These are phyloP conservation scores for Drosophila hydei DNA, from an alignment of 1,140 invertebrate species.

Conservation along the genomic window DNA sequence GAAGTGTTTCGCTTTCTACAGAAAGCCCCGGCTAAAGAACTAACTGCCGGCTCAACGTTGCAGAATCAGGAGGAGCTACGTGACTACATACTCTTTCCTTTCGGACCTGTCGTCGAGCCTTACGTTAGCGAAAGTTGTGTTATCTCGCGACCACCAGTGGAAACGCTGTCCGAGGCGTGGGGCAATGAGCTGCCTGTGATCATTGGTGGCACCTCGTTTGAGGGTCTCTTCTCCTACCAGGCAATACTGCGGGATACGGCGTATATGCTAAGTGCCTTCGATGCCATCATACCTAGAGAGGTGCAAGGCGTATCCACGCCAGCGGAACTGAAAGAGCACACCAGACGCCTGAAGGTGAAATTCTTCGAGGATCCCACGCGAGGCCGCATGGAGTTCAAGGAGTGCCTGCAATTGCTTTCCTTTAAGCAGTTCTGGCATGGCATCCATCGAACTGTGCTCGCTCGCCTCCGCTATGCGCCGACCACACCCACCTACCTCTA, in stretches of 20 bases:
- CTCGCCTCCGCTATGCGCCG: constrained; percentile 62
- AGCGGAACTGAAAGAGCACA: constrained; percentile 47
- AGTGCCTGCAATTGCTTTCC: constrained; percentile 63
- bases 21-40: constrained; percentile 33
- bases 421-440: constrained; percentile 79
- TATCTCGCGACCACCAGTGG: constrained; percentile 56
- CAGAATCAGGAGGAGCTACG: constrained; percentile 44
- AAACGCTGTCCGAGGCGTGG: constrained; percentile 72
- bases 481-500: constrained; percentile 84
- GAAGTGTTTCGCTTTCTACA: constrained; percentile 80
- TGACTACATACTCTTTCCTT: constrained; percentile 58
- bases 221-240: constrained; percentile 78
- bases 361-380: constrained; percentile 55
- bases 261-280: constrained; percentile 56
- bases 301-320: constrained; percentile 23
- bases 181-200: constrained; percentile 83
- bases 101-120: constrained; percentile 83
- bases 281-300: constrained; percentile 51
- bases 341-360: constrained; percentile 48
- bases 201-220: constrained; percentile 79
- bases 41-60: constrained; percentile 25
- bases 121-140: constrained; percentile 67
- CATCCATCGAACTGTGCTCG: constrained; percentile 67
- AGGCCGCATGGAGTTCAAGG: constrained; percentile 52
- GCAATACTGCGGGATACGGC: constrained; percentile 39